Base-by-base conservation (phyloP, 1,140 invertebrate species). In the Venustaconcha ellipsiformis region DNA sequence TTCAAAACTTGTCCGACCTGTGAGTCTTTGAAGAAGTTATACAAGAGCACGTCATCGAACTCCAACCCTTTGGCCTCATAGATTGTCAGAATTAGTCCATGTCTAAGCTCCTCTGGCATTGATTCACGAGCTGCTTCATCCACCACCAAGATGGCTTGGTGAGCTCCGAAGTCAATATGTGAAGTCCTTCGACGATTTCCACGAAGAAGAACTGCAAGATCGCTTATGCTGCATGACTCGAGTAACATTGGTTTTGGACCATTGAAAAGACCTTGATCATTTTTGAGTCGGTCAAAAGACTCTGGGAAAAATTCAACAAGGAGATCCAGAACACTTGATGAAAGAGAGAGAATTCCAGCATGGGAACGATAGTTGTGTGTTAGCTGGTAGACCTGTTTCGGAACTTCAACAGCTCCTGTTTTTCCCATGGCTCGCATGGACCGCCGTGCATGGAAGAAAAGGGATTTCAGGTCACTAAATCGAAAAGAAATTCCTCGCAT, bases 401-500 rank as follows among this genome's bases (percentile, higher is more conserved):
- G 83, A 1, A 82, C 73, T n/a, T 78, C 48, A 59, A 84, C 60
- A 55, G 79, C 65, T 57, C 30, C 26, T 1, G 56, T 60, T 71
- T 81, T 78, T 11, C 76, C 78, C n/a, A 71, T 68, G 1, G 26
- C 67, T 59, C 74, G 48, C 37, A 78, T 59, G 23, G 72, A 73
- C 48, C 73, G n/a, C 30, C 77, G 74, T 30, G 79, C 79, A 74
- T 83, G 78, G 69, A 67, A 78, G 68, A 83, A 87, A 8, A 87
- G 72, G 2, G 78, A 78, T 26, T 73, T 78, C 0, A 87, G 78
- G 70, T 87, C 86, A 63, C 65, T 70, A 66, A 87, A 87, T n/a
- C 86, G 78, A 67, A 87, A 87, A 6, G 86, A 78, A 20, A 87
- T 79, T 55, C 86, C 86, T 68, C 79, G 71, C 86, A 86, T 87